A percentile compares a stretch with the other conserved stretches of the same genome.
These are phyloP conservation scores for Leucopsar rothschildi DNA, from an alignment of 2,113 vertebrate species.

Conservation along the genomic window DNA sequence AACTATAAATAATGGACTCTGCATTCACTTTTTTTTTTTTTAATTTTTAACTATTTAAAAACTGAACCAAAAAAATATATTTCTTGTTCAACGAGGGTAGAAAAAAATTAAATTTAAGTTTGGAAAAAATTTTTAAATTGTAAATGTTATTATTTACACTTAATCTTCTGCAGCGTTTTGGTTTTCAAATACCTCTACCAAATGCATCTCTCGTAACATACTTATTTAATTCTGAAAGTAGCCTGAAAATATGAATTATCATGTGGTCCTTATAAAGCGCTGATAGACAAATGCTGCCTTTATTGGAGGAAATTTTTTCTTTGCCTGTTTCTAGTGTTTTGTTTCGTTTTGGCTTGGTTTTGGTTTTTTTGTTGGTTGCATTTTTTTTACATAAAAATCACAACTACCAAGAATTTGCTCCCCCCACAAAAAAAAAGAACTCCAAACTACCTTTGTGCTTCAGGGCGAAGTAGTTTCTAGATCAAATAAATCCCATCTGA, in stretches of 20 bases:
- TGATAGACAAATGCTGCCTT: not conserved
- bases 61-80: not conserved
- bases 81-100: not conserved
- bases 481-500: not conserved
- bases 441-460: not conserved
- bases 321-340: not conserved
- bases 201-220: not conserved
- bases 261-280: not conserved
- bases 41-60: not conserved
- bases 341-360: no score
- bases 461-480: not conserved
- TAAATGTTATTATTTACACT: not conserved
- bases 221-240: not conserved
- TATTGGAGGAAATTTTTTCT: no score
- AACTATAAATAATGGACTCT: not conserved
- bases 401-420: accelerated
- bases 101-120: not conserved
- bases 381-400: not conserved
- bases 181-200: not conserved
- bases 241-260: not conserved
- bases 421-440: accelerated
- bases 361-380: not conserved
- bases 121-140: not conserved
- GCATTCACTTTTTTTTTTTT: not conserved
- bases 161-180: not conserved